Conservation (phyloP, 2,797 vertebrate genomes). For the Halcyon smyrnensis region DNA sequence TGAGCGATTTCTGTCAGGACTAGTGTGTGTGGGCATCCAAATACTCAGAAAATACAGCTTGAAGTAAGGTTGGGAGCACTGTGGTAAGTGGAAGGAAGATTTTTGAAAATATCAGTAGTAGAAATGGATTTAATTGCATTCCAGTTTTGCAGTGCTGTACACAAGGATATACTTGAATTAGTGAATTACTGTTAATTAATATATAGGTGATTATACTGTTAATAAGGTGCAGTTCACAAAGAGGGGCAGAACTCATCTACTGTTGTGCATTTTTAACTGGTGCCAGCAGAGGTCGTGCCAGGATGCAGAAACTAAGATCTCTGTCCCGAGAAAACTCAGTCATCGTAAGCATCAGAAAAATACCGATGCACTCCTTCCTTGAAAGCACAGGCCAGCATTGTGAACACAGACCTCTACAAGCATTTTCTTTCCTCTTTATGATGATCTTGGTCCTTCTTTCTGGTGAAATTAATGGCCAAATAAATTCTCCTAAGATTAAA, state of each 20-base stretch:
- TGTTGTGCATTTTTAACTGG: not conserved
- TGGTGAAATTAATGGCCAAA: not conserved
- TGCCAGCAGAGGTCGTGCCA: not conserved
- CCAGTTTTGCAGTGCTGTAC: not conserved
- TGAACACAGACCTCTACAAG: not conserved
- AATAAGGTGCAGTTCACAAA: not conserved
- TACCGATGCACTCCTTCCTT: not conserved
- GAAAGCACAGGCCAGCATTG: not conserved
- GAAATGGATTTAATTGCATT: not conserved
- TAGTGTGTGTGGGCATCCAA: not conserved
- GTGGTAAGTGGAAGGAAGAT: not conserved
- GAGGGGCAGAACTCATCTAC: not conserved
- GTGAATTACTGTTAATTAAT: not conserved
- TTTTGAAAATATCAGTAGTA: not conserved
- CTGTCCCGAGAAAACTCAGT: rapidly evolving
- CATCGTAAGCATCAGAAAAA: not conserved
- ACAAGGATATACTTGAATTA: not conserved
- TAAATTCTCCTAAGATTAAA: not conserved
- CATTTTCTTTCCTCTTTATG: not conserved
- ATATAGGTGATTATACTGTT: too few species aligned
- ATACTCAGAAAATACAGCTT: not conserved
- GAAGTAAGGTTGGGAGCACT: not conserved
- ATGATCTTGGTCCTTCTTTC: not conserved
- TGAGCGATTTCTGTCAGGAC: not conserved
- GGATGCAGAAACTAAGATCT: not conserved